These are phyloP conservation scores for Hystrix cristata DNA, from an alignment of 2,113 vertebrate species.

Conservation along the genomic window DNA sequence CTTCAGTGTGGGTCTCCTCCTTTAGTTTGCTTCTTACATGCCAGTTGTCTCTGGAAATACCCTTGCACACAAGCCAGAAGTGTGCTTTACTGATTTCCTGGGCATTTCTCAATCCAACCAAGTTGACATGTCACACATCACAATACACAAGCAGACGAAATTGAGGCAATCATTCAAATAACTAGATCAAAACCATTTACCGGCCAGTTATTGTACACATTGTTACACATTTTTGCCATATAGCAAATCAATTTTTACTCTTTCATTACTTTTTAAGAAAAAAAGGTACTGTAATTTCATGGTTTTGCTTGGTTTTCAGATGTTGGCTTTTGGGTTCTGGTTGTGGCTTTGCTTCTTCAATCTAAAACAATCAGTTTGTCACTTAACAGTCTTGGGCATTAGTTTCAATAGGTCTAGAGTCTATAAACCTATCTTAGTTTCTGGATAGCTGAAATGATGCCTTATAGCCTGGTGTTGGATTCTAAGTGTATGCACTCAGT, in stretches of 20 bases:
- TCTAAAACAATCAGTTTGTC: background rate
- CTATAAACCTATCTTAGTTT: background rate
- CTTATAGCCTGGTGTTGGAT: background rate
- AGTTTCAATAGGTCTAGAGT: background rate
- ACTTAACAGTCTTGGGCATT: background rate
- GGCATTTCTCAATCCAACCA: background rate
- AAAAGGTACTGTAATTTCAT: background rate
- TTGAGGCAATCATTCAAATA: background rate
- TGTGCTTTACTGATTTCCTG: background rate
- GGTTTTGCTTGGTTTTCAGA: background rate
- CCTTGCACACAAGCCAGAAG: background rate
- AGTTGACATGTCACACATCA: too few relatives aligned
- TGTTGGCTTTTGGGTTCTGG: background rate
- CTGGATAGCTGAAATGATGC: background rate
- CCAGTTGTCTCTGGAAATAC: background rate
- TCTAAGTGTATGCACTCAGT: background rate
- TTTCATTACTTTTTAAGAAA: conserved; percentile 4
- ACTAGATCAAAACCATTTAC: background rate
- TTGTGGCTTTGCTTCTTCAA: background rate
- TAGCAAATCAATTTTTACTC: background rate
- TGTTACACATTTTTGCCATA: background rate
- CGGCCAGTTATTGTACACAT: background rate
- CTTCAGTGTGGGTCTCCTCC: background rate
- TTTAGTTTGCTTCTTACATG: background rate
- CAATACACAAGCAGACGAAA: background rate